Conservation (phyloP, 2,888 invertebrate genomes). For the Megamerina dolium region DNA sequence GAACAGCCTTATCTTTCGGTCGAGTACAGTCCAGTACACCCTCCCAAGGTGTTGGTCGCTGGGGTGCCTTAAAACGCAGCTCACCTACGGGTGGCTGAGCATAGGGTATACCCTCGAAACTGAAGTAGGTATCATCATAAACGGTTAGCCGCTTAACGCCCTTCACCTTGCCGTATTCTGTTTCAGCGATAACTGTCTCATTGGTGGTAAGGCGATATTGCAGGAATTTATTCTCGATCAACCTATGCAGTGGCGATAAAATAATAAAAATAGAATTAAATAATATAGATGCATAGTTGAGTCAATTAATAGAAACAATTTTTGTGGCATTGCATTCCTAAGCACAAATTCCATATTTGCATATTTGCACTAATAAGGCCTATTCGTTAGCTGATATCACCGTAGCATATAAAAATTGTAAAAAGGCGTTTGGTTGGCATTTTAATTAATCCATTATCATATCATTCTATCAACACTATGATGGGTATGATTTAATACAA, state of each 20-base stretch:
- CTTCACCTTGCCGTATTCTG: slow-evolving; percentile 43
- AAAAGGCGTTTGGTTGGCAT: too few relatives aligned
- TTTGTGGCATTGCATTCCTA: too few relatives aligned
- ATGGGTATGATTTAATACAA: too few relatives aligned
- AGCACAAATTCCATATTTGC: too few relatives aligned
- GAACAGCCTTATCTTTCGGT: slow-evolving; percentile 38
- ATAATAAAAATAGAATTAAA: slow-evolving; percentile 14
- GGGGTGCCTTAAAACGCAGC: slow-evolving; percentile 48
- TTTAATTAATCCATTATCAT: too few relatives aligned
- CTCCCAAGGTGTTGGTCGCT: slow-evolving; percentile 48
- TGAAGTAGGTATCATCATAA: slow-evolving; percentile 40
- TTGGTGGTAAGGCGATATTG: slow-evolving; percentile 39
- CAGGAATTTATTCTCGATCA: slow-evolving; percentile 37
- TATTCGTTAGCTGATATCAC: too few relatives aligned
- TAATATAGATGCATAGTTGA: background rate
- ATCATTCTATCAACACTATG: too few relatives aligned
- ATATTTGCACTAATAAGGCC: too few relatives aligned
- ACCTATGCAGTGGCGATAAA: too few relatives aligned
- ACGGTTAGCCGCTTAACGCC: slow-evolving; percentile 39
- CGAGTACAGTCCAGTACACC: slow-evolving; percentile 47
- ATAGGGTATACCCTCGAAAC: slow-evolving; percentile 47
- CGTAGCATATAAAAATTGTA: too few relatives aligned
- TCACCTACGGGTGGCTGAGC: slow-evolving; percentile 47
- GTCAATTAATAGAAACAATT: slow-evolving; percentile 5
- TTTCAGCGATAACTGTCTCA: slow-evolving; percentile 38